These are phyloP conservation scores for Miichthys miiuy DNA, from an alignment of 2,797 vertebrate species.

Conservation along the genomic window DNA sequence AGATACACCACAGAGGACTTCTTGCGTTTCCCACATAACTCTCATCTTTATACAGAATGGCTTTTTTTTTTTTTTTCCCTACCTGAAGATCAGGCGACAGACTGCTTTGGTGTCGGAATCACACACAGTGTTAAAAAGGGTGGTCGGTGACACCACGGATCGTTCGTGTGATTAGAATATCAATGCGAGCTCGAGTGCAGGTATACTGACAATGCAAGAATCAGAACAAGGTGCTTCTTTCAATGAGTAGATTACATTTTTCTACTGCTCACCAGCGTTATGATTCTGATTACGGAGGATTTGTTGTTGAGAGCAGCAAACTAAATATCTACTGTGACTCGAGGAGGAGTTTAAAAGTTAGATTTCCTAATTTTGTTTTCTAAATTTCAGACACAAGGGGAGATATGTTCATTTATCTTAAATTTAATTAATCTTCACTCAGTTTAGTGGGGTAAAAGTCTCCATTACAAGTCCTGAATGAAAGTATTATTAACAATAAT, in stretches of 20 bases:
- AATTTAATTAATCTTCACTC: background rate
- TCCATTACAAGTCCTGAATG: too few species aligned
- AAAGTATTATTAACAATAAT: background rate
- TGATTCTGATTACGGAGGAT: background rate
- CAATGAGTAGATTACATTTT: background rate
- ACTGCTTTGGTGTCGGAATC: conserved; percentile 42
- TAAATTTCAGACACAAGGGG: too few species aligned
- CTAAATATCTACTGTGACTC: too few species aligned
- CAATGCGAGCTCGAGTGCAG: conserved; percentile 22
- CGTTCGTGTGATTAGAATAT: conserved; percentile 16
- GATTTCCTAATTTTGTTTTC: too few species aligned
- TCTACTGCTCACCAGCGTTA: background rate
- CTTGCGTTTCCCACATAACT: conserved; percentile 72
- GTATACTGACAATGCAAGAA: conserved; percentile 6
- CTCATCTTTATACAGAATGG: conserved; percentile 72
- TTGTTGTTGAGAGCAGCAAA: background rate
- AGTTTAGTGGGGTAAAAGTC: background rate
- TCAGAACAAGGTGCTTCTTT: conserved; percentile 3
- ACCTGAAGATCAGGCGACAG: conserved; percentile 53
- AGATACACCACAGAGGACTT: conserved; percentile 69
- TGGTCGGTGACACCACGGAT: conserved; percentile 14
- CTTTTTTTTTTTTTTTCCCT: conserved; percentile 39
- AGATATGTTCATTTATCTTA: too few species aligned
- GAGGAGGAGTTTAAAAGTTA: too few species aligned
- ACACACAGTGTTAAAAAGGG: conserved; percentile 40